Evolutionary conservation across 2,797 vertebrate genomes (phyloP).

Genomic region (Taenioides sp.): DNA sequence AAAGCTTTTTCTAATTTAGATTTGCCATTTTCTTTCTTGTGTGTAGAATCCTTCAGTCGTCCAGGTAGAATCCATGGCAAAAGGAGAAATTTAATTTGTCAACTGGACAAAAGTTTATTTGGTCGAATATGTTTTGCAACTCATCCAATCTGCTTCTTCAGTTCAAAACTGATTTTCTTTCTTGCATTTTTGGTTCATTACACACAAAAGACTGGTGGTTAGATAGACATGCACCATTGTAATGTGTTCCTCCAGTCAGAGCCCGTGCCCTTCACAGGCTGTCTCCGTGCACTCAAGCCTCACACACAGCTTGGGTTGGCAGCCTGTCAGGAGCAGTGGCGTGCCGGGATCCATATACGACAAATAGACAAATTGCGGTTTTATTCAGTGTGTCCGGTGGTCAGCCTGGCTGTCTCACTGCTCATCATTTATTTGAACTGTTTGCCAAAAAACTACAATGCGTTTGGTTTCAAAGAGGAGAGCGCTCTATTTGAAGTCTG

Average conservation of each 20-base stretch:
- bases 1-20: too few relatives aligned
- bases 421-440: constrained; percentile 19
- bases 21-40: not conserved
- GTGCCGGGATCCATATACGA: constrained; percentile 25
- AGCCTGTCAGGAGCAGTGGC: constrained; percentile 31
- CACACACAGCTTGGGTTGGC: constrained; percentile 46
- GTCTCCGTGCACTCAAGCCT: not conserved
- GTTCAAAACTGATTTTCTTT: too few relatives aligned
- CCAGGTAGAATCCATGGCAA: too few relatives aligned
- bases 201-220: not conserved
- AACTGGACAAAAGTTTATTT: too few relatives aligned
- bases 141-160: too few relatives aligned
- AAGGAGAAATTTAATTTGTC: too few relatives aligned
- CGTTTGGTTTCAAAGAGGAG: constrained; percentile 15
- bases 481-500: not conserved
- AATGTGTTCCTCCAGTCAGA: not conserved
- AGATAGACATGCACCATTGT: not conserved
- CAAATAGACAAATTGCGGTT: constrained; percentile 19
- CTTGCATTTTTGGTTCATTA: not conserved
- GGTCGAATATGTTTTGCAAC: too few relatives aligned
- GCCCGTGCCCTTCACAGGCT: not conserved
- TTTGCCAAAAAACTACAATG: constrained; percentile 9
- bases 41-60: too few relatives aligned
- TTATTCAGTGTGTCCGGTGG: constrained; percentile 2
- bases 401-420: not conserved